Conservation (phyloP, 2,113 vertebrate species). For the Paralichthys olivaceus region DNA sequence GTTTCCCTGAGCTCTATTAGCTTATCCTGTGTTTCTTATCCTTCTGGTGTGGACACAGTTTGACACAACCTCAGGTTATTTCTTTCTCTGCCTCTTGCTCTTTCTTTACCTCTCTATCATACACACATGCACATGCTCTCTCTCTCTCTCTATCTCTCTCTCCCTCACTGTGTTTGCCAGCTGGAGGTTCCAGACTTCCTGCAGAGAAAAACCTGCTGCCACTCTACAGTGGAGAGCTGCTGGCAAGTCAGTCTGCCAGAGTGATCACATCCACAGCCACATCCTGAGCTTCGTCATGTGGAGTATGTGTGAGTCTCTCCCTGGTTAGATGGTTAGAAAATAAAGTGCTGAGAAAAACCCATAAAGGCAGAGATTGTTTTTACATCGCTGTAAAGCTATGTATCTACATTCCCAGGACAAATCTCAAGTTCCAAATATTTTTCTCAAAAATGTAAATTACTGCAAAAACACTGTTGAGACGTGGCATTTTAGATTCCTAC, state of each 20-base stretch:
- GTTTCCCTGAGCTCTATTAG: too few relatives aligned
- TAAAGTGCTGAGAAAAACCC: neutral
- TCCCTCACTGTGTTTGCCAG: conserved; percentile 1
- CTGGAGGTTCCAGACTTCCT: conserved; percentile 18
- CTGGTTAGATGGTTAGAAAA: neutral
- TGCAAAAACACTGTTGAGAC: too few relatives aligned
- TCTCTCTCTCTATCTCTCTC: neutral
- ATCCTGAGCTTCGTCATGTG: neutral
- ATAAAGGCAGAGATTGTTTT: too few relatives aligned
- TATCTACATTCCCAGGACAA: too few relatives aligned
- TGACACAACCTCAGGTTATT: conserved; percentile 3
- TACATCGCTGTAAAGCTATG: too few relatives aligned
- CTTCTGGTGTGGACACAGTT: neutral
- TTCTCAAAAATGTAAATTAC: too few relatives aligned
- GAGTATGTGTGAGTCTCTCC: neutral
- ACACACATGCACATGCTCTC: neutral
- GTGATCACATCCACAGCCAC: neutral
- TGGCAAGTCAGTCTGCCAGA: neutral
- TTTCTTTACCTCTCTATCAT: neutral
- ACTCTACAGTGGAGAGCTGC: neutral
- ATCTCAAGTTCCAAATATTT: too few relatives aligned
- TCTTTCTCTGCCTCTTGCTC: neutral
- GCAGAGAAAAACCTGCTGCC: conserved; percentile 18
- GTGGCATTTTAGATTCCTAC: too few relatives aligned
- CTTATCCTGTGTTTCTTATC: neutral